Evolutionary conservation across 1,140 invertebrate species (phyloP).

Genomic region (Diuraphis noxia): DNA sequence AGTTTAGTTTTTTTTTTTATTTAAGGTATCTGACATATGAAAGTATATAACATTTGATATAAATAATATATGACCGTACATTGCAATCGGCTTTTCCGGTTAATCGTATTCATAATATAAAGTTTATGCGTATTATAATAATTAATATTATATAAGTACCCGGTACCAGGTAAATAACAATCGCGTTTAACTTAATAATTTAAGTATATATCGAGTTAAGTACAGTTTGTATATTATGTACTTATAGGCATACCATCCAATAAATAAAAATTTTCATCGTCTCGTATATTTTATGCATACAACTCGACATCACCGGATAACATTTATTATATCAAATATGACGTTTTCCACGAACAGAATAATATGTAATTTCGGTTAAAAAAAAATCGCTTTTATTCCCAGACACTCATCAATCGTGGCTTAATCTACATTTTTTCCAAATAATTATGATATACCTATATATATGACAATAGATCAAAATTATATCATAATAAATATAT

Average conservation of each 20-base stretch:
- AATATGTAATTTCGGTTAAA: not conserved
- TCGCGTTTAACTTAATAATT: not conserved
- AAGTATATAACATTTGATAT: no score
- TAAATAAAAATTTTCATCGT: not conserved
- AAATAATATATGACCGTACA: not conserved
- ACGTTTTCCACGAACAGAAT: not conserved
- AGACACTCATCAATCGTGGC: not conserved
- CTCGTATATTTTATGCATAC: not conserved
- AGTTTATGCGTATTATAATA: not conserved
- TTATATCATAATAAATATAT: not conserved
- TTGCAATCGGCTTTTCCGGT: not conserved
- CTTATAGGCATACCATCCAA: not conserved
- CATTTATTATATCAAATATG: not conserved
- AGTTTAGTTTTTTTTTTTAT: no score
- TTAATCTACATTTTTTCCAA: not conserved
- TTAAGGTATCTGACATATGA: no score
- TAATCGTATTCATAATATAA: not conserved
- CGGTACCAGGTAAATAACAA: not conserved
- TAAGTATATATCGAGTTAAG: not conserved
- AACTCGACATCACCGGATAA: not conserved
- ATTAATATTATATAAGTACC: slow-evolving; percentile 1
- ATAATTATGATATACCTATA: not conserved
- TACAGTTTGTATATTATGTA: not conserved
- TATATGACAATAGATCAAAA: not conserved
- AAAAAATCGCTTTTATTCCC: not conserved